A percentile compares a stretch with the other conserved stretches of the same genome.
These are phyloP conservation scores for Drosophila prolongata DNA, from an alignment of 2,888 invertebrate genomes.

Conservation along the genomic window DNA sequence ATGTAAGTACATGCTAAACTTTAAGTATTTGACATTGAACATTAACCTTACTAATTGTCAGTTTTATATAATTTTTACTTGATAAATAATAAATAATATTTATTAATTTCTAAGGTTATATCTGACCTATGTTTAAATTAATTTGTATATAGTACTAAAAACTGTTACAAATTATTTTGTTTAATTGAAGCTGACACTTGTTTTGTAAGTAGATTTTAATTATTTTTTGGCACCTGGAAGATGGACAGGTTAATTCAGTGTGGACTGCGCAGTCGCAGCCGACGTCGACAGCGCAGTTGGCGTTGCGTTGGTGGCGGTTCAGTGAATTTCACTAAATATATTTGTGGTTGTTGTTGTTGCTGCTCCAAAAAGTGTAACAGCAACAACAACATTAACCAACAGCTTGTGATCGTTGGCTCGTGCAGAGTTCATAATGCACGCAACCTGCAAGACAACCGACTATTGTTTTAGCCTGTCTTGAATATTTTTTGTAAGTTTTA, in stretches of 20 bases:
- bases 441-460: constrained; percentile 40
- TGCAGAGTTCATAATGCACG: constrained; percentile 78
- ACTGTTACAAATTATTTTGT: too few species aligned
- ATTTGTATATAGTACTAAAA: too few species aligned
- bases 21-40: too few species aligned
- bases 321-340: constrained; percentile 48
- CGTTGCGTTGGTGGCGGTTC: constrained; percentile 56
- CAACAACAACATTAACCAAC: constrained; percentile 8
- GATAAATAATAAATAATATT: neutral
- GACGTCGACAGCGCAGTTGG: constrained; percentile 15
- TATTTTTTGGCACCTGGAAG: neutral
- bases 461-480: constrained; percentile 3
- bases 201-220: neutral
- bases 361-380: constrained; percentile 59
- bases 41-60: too few species aligned
- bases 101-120: too few species aligned
- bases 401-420: constrained; percentile 63
- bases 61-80: neutral
- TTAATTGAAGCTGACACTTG: neutral
- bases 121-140: too few species aligned
- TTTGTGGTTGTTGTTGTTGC: constrained; percentile 28
- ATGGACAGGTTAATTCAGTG: constrained; percentile 26
- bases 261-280: constrained; percentile 20
- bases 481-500: constrained; percentile 30
- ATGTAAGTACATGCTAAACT: too few species aligned